Evolutionary conservation across 1,140 invertebrate species (phyloP).

Genomic region (Harlomillsia oculata): DNA sequence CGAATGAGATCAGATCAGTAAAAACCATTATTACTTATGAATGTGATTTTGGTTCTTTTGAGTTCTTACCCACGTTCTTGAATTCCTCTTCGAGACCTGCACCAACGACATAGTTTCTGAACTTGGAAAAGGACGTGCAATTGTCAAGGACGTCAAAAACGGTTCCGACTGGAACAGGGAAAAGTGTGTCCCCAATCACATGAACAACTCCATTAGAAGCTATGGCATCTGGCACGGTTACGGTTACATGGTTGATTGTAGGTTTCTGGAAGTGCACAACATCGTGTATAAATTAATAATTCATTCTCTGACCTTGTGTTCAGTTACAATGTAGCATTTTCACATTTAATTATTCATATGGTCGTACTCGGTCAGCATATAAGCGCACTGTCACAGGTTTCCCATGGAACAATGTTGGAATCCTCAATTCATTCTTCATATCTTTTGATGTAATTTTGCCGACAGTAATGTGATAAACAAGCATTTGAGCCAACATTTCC

Average conservation of each 20-base stretch:
- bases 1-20: neutral
- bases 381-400: slow-evolving; percentile 32
- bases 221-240: slow-evolving; percentile 34
- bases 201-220: slow-evolving; percentile 36
- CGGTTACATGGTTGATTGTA: slow-evolving; percentile 34
- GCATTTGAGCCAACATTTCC: slow-evolving; percentile 35
- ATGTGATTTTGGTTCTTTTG: too few species aligned
- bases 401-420: slow-evolving; percentile 33
- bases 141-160: slow-evolving; percentile 35
- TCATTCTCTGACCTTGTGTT: slow-evolving; percentile 1
- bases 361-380: slow-evolving; percentile 33
- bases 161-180: slow-evolving; percentile 35
- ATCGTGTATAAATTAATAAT: slow-evolving; percentile 4
- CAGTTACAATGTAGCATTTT: slow-evolving; percentile 6
- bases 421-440: slow-evolving; percentile 33
- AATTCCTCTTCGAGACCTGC: slow-evolving; percentile 35
- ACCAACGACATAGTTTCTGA: slow-evolving; percentile 26
- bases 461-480: slow-evolving; percentile 36
- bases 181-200: slow-evolving; percentile 35
- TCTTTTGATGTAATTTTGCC: slow-evolving; percentile 31
- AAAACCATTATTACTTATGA: slow-evolving; percentile 22
- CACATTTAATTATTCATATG: too few species aligned
- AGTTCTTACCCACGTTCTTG: too few species aligned
- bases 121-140: slow-evolving; percentile 34
- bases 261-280: slow-evolving; percentile 28